These are phyloP conservation scores for Collichthys lucidus DNA, from an alignment of 2,113 vertebrate species.

Conservation along the genomic window DNA sequence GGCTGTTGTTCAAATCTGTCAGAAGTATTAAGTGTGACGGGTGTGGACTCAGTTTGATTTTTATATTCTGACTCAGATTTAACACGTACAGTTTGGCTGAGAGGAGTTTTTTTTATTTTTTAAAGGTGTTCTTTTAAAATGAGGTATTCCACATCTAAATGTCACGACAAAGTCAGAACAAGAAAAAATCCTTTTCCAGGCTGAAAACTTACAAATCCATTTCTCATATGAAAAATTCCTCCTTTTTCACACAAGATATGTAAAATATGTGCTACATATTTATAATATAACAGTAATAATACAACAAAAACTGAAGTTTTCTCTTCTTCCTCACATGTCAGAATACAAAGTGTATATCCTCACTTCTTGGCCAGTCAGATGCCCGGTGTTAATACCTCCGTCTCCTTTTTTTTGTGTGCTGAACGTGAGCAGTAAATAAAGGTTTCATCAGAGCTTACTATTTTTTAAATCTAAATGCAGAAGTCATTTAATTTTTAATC, in stretches of 20 bases:
- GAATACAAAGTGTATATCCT: background rate
- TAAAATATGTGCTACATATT: background rate
- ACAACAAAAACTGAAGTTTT: background rate
- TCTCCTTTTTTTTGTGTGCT: background rate
- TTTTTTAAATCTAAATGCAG: background rate
- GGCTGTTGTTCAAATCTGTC: constrained; percentile 48
- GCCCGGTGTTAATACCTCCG: background rate
- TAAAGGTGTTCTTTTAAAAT: background rate
- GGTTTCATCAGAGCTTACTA: background rate
- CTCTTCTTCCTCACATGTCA: background rate
- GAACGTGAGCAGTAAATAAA: background rate
- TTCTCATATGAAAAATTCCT: background rate
- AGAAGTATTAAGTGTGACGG: constrained; percentile 24
- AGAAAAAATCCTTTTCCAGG: background rate
- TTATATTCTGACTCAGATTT: constrained; percentile 3
- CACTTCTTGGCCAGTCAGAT: too few species aligned
- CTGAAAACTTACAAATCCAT: background rate
- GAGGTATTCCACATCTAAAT: background rate
- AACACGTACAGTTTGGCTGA: background rate
- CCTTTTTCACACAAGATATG: background rate
- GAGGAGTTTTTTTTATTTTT: background rate
- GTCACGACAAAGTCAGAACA: background rate
- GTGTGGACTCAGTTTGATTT: constrained; percentile 3
- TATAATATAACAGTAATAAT: background rate
- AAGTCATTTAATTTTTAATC: background rate